These are phyloP conservation scores for Drosophila austrosaltans DNA, from an alignment of 2,888 invertebrate species.

Conservation along the genomic window DNA sequence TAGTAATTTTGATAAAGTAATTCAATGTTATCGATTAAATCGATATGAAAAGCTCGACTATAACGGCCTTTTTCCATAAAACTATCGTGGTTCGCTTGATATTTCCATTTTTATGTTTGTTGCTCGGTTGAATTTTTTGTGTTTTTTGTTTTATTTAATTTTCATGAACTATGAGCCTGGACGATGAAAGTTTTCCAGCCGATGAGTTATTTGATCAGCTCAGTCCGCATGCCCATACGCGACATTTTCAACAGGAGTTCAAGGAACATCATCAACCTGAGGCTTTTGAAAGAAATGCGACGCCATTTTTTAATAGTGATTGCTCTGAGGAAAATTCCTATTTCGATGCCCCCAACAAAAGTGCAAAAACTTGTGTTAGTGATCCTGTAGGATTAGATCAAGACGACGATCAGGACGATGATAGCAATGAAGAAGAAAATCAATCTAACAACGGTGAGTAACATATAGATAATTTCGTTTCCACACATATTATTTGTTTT, in stretches of 20 bases:
- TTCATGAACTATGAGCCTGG: conserved; percentile 72
- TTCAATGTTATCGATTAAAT: background rate
- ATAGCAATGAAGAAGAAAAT: background rate
- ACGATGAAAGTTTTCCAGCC: conserved; percentile 81
- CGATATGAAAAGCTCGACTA: conserved; percentile 1
- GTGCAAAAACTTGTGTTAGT: conserved; percentile 73
- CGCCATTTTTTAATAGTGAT: conserved; percentile 59
- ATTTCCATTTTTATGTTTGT: background rate
- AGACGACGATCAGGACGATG: conserved; percentile 27
- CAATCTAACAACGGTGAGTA: conserved; percentile 14
- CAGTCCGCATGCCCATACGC: conserved; percentile 19
- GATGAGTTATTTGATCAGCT: conserved; percentile 69
- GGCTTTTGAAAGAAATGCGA: conserved; percentile 33
- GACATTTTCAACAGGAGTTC: conserved; percentile 33
- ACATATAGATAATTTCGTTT: background rate
- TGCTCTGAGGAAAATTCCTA: conserved; percentile 52
- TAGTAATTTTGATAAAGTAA: too few relatives aligned
- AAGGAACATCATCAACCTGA: conserved; percentile 36
- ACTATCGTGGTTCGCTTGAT: background rate
- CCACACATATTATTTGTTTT: too few relatives aligned
- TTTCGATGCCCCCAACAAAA: conserved; percentile 62
- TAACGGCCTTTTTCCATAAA: background rate
- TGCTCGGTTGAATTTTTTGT: background rate
- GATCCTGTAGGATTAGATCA: conserved; percentile 61
- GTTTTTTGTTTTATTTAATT: conserved; percentile 1